phyloP scores from a whole-genome alignment of 2,113 vertebrate species.

The Gymnocephalus cernua region DNA sequence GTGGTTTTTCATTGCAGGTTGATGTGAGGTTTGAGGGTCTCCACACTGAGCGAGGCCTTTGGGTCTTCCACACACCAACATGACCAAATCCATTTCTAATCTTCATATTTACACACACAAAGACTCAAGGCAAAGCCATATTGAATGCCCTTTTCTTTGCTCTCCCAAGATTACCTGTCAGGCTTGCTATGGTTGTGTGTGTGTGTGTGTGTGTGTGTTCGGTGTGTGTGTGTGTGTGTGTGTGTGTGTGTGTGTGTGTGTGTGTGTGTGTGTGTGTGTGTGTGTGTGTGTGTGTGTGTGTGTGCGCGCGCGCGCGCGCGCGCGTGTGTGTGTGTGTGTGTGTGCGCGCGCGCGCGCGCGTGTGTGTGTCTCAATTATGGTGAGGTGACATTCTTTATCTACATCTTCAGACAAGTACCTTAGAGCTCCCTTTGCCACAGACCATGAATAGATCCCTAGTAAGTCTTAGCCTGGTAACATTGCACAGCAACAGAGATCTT shows the following conservation, averaged over 20 bases:
- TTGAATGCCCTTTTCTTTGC: constrained; percentile 72
- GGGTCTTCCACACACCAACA: constrained; percentile 12
- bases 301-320: constrained; percentile 17
- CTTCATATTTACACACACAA: constrained; percentile 65
- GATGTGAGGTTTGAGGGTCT: constrained; percentile 10
- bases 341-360: constrained; percentile 16
- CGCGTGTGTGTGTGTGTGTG: not conserved
- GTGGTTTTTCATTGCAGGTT: not conserved
- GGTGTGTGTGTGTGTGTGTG: constrained; percentile 2
- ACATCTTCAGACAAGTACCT: constrained; percentile 45
- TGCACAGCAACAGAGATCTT: constrained; percentile 10
- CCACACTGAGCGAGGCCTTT: constrained; percentile 18
- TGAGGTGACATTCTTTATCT: constrained; percentile 58
- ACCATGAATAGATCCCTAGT: constrained; percentile 29
- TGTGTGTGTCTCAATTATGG: constrained; percentile 10
- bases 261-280: constrained; percentile 7
- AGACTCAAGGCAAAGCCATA: constrained; percentile 41
- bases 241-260: constrained; percentile 24
- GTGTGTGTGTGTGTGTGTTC: constrained; percentile 23
- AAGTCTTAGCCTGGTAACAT: not conserved
- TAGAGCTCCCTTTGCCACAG: constrained; percentile 36
- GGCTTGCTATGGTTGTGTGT: constrained; percentile 55
- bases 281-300: constrained; percentile 7
- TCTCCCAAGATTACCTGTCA: constrained; percentile 74
- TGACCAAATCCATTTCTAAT: constrained; percentile 65